Conservation (phyloP, 2,113 vertebrate genomes). For the Ciconia boyciana region DNA sequence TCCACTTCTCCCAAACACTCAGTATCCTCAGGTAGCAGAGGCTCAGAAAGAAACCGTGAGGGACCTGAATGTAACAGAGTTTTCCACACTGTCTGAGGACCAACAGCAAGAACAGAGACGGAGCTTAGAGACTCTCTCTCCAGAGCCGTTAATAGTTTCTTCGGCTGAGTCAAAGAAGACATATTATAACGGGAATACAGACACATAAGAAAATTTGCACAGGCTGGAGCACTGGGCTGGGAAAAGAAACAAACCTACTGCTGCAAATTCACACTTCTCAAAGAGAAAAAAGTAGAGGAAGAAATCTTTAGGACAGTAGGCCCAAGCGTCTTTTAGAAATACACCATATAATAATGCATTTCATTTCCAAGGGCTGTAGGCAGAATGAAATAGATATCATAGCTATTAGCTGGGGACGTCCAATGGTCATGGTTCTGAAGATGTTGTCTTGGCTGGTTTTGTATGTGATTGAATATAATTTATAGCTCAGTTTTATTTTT, state of each 20-base stretch:
- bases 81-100: neutral
- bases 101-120: neutral
- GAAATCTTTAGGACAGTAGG: neutral
- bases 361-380: neutral
- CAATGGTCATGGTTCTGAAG: neutral
- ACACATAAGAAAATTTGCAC: neutral
- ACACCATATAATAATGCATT: neutral
- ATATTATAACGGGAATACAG: neutral
- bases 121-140: neutral
- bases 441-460: neutral
- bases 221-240: neutral
- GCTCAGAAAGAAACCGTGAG: neutral
- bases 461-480: neutral
- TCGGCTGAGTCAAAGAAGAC: neutral
- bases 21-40: neutral
- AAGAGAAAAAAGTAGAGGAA: neutral
- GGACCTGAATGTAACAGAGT: neutral
- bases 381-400: neutral
- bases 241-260: neutral
- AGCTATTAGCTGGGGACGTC: neutral
- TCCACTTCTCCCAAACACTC: neutral
- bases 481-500: neutral
- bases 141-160: rapidly evolving
- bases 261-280: neutral
- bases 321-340: neutral